A percentile compares a stretch with the other conserved stretches of the same genome.
phyloP scores from a whole-genome alignment of 2,797 vertebrate genomes.

The Spinus olivaceus region DNA sequence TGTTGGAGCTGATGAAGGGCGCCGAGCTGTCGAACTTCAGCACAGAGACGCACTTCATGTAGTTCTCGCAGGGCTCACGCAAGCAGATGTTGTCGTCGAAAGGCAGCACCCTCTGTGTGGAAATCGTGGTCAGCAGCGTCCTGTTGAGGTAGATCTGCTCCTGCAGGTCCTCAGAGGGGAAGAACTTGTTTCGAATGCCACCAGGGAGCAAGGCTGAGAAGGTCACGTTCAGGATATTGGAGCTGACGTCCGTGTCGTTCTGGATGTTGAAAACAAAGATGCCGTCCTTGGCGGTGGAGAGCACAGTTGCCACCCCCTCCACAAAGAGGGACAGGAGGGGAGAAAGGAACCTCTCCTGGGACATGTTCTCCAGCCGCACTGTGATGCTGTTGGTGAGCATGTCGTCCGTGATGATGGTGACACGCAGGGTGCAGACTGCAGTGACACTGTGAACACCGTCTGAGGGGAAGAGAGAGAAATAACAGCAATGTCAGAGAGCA shows the following conservation, averaged over 20 bases:
- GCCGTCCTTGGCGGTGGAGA: constrained; percentile 87
- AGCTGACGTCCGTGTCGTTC: constrained; percentile 91
- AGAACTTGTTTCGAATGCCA: constrained; percentile 82
- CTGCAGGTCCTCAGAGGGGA: constrained; percentile 94
- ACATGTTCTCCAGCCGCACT: constrained; percentile 97
- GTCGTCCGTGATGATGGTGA: constrained; percentile 96
- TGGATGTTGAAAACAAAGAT: constrained; percentile 97
- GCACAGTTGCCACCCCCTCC: constrained; percentile 90
- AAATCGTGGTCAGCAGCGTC: constrained; percentile 87
- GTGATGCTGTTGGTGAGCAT: constrained; percentile 99
- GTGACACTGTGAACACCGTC: constrained; percentile 86
- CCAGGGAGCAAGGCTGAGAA: constrained; percentile 92
- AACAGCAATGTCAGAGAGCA: background rate
- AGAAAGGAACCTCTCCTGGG: constrained; percentile 95
- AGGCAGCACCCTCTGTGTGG: constrained; percentile 91
- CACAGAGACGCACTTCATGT: constrained; percentile 99
- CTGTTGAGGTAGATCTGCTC: constrained; percentile 98
- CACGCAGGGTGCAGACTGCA: constrained; percentile 87
- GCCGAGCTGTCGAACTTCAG: constrained; percentile 95
- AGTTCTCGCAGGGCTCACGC: constrained; percentile 98
- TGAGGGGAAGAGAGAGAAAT: constrained; percentile 49
- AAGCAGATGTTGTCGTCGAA: constrained; percentile 99
- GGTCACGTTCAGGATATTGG: constrained; percentile 93
- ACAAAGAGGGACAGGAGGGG: constrained; percentile 89
- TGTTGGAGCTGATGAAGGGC: constrained; percentile 92